Evolutionary conservation across 53 echinoderm and acorn worm species (phyloP).

Genomic region (Luidia sarsii): DNA sequence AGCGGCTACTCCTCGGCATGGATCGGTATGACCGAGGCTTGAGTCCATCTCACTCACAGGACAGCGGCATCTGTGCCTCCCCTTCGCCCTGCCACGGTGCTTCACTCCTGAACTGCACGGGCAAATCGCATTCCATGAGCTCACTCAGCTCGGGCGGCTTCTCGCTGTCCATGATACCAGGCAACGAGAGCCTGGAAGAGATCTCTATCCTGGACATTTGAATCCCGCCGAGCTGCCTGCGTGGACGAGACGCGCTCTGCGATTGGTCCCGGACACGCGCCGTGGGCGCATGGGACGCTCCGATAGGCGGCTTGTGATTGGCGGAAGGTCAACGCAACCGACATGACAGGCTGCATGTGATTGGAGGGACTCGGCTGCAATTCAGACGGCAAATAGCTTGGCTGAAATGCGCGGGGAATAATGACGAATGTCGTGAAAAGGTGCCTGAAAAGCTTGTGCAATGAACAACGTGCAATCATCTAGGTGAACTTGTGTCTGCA

Average conservation of each 20-base stretch:
- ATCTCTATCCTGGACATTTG: conserved; percentile 83
- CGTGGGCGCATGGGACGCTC: conserved; percentile 17
- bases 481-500: too few relatives aligned
- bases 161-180: conserved; percentile 86
- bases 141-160: conserved; percentile 85
- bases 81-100: conserved; percentile 53
- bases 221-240: conserved; percentile 5
- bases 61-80: conserved; percentile 76
- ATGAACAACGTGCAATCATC: too few relatives aligned
- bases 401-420: too few relatives aligned
- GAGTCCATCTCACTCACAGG: conserved; percentile 74
- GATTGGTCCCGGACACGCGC: conserved; percentile 2
- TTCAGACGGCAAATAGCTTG: too few relatives aligned
- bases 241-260: conserved; percentile 21
- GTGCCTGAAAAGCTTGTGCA: too few relatives aligned
- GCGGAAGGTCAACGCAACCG: not conserved
- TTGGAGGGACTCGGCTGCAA: too few relatives aligned
- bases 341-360: conserved; percentile 1
- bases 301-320: not conserved
- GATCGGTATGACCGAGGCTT: conserved; percentile 66
- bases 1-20: conserved; percentile 65
- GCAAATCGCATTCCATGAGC: conserved; percentile 77
- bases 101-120: conserved; percentile 62
- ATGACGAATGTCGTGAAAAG: too few relatives aligned
- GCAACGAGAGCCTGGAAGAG: conserved; percentile 87